Conservation (phyloP, 2,888 invertebrate species). For the Xanthia togata region DNA sequence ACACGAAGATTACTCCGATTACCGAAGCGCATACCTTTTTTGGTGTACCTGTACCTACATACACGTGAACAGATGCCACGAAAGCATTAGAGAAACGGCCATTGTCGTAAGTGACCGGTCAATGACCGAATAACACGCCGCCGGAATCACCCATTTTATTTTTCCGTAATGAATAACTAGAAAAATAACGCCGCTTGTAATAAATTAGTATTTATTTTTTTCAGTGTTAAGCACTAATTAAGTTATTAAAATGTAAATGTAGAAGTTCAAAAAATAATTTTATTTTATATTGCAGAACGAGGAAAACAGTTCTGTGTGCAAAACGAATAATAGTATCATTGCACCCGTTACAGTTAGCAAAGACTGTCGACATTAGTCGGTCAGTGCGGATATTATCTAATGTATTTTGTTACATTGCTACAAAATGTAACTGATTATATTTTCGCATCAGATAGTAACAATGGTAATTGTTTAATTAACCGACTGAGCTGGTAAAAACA, state of each 20-base stretch:
- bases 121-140: slow-evolving; percentile 46
- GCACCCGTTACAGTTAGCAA: slow-evolving; percentile 20
- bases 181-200: slow-evolving; percentile 31
- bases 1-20: neutral
- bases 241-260: slow-evolving; percentile 61
- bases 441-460: slow-evolving; percentile 57
- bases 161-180: slow-evolving; percentile 10
- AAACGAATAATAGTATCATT: slow-evolving; percentile 48
- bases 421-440: slow-evolving; percentile 55
- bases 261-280: slow-evolving; percentile 1
- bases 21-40: neutral
- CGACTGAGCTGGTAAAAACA: slow-evolving; percentile 63
- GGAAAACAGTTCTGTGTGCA: slow-evolving; percentile 20
- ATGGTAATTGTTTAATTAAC: slow-evolving; percentile 70
- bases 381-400: slow-evolving; percentile 40
- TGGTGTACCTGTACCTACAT: slow-evolving; percentile 13
- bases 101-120: slow-evolving; percentile 53
- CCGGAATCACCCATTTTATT: slow-evolving; percentile 20
- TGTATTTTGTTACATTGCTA: slow-evolving; percentile 37
- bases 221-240: slow-evolving; percentile 58
- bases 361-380: slow-evolving; percentile 29
- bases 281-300: slow-evolving; percentile 36
- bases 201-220: slow-evolving; percentile 22
- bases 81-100: slow-evolving; percentile 35
- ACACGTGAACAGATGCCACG: slow-evolving; percentile 54